Base-by-base conservation (phyloP, 2,797 vertebrate species). In the Lepilemur ruficaudatus region DNA sequence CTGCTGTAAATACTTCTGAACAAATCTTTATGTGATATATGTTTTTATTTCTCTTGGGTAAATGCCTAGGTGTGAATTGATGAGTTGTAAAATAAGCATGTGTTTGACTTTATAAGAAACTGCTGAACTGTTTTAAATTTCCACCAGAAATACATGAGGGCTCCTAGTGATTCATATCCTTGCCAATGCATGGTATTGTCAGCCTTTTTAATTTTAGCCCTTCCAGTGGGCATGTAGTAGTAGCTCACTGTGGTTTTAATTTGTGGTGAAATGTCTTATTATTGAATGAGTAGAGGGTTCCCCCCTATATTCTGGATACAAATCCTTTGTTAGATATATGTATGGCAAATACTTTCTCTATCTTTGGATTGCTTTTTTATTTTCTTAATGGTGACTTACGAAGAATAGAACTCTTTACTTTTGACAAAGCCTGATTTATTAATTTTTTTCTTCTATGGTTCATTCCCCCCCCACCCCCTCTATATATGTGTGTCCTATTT, bases 21-120 rank as follows among this genome's bases (percentile, higher is more conserved):
- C 46, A 93, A 63, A 15, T 70, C 76, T 93, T 78, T 87, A 46
- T 91, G 22, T 57, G 38, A 82, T 38, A 10, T 76, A 52, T 87
- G 20, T 70, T 93, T 95, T 90, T 28, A 55, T 82, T 82, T 82
- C 43, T 87, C 50, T 93, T 86, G 75, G 41, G 81, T 93, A 57
- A 87, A 80, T 63, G 69, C 30, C 59, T 87, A 55, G 38, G 52
- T 90, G 82, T 70, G 76, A 65, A 93, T 43, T 35, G 46, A 75
- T 67, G 65, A 75, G 61, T 50, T 87, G 43, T 72, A 91, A 87
- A 96, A 87, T 63, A 87, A 90, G 46, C 30, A 46, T 50, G 84
- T 78, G 46, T 82, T 95, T 96, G 63, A 57, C 79, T 78, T 95
- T 81, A 41, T 38, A 73, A 80, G 41, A 52, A 69, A 38, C 72